Percentiles rank a stretch among this genome's conserved stretches.
These are phyloP conservation scores for Drosophila greeni DNA, from an alignment of 2,888 invertebrate species.

Conservation along the genomic window DNA sequence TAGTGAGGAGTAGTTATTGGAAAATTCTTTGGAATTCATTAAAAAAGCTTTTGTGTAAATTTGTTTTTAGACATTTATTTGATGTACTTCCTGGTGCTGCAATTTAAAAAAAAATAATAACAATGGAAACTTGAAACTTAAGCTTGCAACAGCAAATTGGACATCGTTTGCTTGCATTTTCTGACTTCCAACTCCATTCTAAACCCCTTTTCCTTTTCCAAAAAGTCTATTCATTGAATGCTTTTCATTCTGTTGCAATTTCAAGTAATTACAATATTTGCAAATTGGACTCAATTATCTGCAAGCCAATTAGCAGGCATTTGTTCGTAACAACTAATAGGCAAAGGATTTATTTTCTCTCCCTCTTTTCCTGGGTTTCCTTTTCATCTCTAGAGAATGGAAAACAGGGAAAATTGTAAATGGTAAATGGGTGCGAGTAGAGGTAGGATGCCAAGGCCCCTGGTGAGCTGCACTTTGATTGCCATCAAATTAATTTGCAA, in stretches of 20 bases:
- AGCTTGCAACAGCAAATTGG: too few relatives aligned
- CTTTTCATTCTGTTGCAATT: neutral
- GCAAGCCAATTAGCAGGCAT: slow-evolving; percentile 4
- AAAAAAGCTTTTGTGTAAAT: neutral
- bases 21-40: neutral
- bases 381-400: slow-evolving; percentile 1
- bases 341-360: neutral
- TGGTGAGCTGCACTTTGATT: slow-evolving; percentile 23
- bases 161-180: too few relatives aligned
- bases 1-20: neutral
- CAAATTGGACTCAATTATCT: slow-evolving; percentile 13
- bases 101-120: too few relatives aligned
- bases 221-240: neutral
- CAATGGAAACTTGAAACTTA: too few relatives aligned
- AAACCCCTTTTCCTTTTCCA: too few relatives aligned
- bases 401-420: neutral
- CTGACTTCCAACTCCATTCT: too few relatives aligned
- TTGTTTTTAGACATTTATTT: neutral
- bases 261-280: slow-evolving; percentile 2
- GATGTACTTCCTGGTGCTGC: too few relatives aligned
- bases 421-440: slow-evolving; percentile 6
- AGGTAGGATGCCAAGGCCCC: slow-evolving; percentile 15
- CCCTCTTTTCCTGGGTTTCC: slow-evolving; percentile 9
- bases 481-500: slow-evolving; percentile 57
- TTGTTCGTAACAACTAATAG: neutral